Conservation (phyloP, 2,888 invertebrate genomes). For the Aromia moschata region DNA sequence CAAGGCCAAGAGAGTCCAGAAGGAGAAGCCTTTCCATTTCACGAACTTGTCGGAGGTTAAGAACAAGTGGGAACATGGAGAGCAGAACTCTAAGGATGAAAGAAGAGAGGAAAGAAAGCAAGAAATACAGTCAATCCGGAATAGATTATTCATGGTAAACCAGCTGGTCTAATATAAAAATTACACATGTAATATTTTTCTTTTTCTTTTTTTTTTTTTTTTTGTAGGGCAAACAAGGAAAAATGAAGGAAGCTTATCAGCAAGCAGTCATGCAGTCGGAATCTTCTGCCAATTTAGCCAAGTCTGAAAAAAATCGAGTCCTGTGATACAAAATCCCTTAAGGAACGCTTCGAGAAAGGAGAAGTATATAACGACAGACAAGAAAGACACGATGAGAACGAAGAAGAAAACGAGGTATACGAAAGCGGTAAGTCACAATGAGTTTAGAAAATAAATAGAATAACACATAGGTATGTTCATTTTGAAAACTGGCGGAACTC, state of each 20-base stretch:
- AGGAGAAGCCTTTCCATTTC: slow-evolving; percentile 82
- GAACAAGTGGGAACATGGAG: slow-evolving; percentile 81
- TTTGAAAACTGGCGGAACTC: background rate
- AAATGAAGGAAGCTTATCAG: slow-evolving; percentile 92
- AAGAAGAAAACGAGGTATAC: slow-evolving; percentile 79
- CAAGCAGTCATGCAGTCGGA: slow-evolving; percentile 87
- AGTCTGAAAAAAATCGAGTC: slow-evolving; percentile 68
- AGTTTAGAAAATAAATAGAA: background rate
- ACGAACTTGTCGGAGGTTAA: slow-evolving; percentile 87
- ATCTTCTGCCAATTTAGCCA: slow-evolving; percentile 63
- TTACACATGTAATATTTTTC: background rate
- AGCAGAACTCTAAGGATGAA: slow-evolving; percentile 68
- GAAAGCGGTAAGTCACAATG: slow-evolving; percentile 72
- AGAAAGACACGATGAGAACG: slow-evolving; percentile 65
- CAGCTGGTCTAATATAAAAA: background rate
- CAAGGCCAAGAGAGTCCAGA: slow-evolving; percentile 66
- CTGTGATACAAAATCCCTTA: slow-evolving; percentile 63
- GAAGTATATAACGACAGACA: slow-evolving; percentile 70
- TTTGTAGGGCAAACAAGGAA: slow-evolving; percentile 83
- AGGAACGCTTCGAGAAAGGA: slow-evolving; percentile 84
- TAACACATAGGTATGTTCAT: background rate
- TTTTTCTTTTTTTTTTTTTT: no score
- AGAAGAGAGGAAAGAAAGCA: slow-evolving; percentile 85
- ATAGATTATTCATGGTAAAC: slow-evolving; percentile 81
- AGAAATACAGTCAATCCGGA: slow-evolving; percentile 87